phyloP scores from a whole-genome alignment of 2,888 invertebrate species.

The Thymelicus acteon region DNA sequence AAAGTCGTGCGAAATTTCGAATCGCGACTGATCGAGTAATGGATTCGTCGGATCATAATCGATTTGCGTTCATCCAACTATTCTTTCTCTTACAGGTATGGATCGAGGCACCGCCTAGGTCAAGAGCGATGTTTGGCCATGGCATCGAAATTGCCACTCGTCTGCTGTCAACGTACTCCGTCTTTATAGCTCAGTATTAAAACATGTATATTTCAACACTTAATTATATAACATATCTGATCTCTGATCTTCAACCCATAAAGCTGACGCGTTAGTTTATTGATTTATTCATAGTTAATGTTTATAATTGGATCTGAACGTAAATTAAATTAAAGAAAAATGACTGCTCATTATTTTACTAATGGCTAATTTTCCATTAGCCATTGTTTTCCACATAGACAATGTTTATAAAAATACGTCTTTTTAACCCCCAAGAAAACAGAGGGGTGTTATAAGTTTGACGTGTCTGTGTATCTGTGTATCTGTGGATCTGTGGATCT shows the following conservation, averaged over 20 bases:
- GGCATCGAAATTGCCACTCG: slow-evolving; percentile 58
- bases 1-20: slow-evolving; percentile 46
- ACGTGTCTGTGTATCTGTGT: no score
- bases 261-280: neutral
- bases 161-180: slow-evolving; percentile 61
- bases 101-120: slow-evolving; percentile 61
- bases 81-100: slow-evolving; percentile 50
- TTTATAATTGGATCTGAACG: neutral
- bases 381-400: no score
- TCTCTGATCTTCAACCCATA: neutral
- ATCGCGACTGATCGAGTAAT: slow-evolving; percentile 34
- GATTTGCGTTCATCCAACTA: slow-evolving; percentile 41
- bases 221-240: neutral
- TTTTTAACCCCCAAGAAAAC: no score
- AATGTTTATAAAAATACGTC: no score
- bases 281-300: neutral
- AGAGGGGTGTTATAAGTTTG: no score
- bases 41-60: slow-evolving; percentile 45
- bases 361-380: no score
- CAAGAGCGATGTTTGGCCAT: slow-evolving; percentile 66
- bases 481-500: no score
- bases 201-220: neutral
- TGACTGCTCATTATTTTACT: no score
- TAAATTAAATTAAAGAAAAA: no score
- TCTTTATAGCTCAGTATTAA: slow-evolving; percentile 41